Evolutionary conservation across 2,113 vertebrate genomes (phyloP).

Genomic region (Oreotrochilus melanogaster): DNA sequence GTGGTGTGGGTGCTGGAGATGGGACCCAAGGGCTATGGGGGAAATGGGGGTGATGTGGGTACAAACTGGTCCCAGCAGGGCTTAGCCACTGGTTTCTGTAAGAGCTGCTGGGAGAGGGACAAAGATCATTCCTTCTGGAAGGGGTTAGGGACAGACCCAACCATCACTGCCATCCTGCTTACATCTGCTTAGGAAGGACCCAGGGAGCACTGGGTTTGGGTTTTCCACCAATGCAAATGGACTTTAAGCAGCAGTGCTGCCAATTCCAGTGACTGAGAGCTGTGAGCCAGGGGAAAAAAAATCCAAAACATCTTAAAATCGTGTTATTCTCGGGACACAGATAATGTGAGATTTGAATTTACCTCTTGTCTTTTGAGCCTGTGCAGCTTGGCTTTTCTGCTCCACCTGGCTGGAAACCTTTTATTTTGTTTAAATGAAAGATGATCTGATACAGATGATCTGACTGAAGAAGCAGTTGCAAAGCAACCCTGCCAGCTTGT

Average conservation of each 20-base stretch:
- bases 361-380: constrained; percentile 6
- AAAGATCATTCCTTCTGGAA: not conserved
- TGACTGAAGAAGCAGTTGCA: not conserved
- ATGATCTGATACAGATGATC: constrained; percentile 16
- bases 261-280: not conserved
- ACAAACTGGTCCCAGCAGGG: not conserved
- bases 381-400: constrained; percentile 6
- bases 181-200: not conserved
- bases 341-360: constrained; percentile 17
- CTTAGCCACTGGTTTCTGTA: not conserved
- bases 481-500: not conserved
- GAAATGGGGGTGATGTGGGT: not conserved
- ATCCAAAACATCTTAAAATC: not conserved
- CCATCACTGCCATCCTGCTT: not conserved
- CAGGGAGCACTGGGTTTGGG: not conserved
- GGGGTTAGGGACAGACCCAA: not conserved
- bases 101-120: not conserved
- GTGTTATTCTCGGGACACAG: not conserved
- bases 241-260: not conserved
- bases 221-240: not conserved
- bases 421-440: constrained; percentile 41
- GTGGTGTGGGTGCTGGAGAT: not conserved
- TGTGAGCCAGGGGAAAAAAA: not conserved
- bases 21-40: not conserved
- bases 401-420: not conserved